phyloP scores from a whole-genome alignment of 2,113 vertebrate species.

The Prietella phreatophila region DNA sequence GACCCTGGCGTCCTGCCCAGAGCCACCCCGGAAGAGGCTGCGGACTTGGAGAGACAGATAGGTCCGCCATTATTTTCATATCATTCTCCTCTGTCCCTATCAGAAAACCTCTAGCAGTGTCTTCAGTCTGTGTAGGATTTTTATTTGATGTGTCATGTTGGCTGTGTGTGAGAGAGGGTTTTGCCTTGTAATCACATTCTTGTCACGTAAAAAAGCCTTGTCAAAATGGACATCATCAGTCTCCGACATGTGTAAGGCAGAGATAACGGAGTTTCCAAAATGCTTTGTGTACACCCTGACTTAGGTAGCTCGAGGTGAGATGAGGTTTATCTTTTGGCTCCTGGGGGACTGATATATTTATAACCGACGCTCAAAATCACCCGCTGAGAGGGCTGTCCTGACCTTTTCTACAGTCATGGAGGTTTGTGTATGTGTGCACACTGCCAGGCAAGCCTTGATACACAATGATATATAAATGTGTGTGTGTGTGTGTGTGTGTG shows the following conservation, averaged over 20 bases:
- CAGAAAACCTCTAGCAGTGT: neutral
- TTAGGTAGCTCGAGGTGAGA: neutral
- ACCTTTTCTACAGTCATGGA: neutral
- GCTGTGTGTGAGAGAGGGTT: neutral
- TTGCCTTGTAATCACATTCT: neutral
- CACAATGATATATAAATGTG: no score
- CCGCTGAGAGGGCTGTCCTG: neutral
- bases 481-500: no score
- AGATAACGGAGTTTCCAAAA: constrained; percentile 1
- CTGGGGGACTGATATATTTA: neutral
- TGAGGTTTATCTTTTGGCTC: constrained; percentile 14
- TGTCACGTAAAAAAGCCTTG: neutral
- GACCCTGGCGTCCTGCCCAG: constrained; percentile 91
- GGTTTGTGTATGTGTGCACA: neutral
- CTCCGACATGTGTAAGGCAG: neutral
- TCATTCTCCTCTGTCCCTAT: neutral
- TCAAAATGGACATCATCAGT: neutral
- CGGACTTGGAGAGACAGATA: constrained; percentile 91
- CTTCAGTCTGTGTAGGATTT: neutral
- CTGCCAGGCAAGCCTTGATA: no score
- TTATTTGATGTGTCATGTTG: neutral
- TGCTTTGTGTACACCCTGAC: neutral
- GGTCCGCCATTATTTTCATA: constrained; percentile 45
- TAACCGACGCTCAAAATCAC: neutral
- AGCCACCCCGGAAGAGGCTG: constrained; percentile 88